Evolutionary conservation across 2,797 vertebrate genomes (phyloP).

Genomic region (Cichlasoma orientale): DNA sequence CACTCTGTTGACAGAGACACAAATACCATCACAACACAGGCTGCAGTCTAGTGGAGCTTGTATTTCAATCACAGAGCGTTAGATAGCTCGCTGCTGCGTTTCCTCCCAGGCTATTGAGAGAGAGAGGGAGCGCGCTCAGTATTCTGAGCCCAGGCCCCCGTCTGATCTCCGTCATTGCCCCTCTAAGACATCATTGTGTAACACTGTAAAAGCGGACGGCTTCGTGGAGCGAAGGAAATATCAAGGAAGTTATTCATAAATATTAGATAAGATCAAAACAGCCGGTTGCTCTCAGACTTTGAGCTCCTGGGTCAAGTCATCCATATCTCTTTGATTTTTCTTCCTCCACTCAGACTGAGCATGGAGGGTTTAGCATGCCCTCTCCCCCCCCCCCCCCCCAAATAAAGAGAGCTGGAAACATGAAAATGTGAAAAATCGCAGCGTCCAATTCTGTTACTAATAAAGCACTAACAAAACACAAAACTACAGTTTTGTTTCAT

Average conservation of each 20-base stretch:
- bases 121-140: constrained; percentile 46
- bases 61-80: constrained; percentile 74
- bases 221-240: constrained; percentile 75
- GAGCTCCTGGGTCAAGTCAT: constrained; percentile 77
- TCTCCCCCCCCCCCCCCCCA: not conserved
- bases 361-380: constrained; percentile 32
- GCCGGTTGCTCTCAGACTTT: constrained; percentile 73
- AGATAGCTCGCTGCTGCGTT: constrained; percentile 73
- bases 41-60: constrained; percentile 71
- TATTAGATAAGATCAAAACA: constrained; percentile 84
- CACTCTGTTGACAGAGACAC: constrained; percentile 71
- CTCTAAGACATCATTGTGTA: constrained; percentile 81
- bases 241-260: constrained; percentile 84
- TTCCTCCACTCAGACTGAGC: constrained; percentile 55
- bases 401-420: constrained; percentile 14
- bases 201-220: constrained; percentile 71
- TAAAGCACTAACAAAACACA: constrained; percentile 65
- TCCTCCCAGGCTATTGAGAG: constrained; percentile 66
- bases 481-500: constrained; percentile 70
- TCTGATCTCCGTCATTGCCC: constrained; percentile 77
- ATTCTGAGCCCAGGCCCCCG: constrained; percentile 65
- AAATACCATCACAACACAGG: constrained; percentile 68
- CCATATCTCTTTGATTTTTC: constrained; percentile 68
- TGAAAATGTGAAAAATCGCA: not conserved
- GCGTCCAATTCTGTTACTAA: constrained; percentile 62